These are phyloP conservation scores for Stegodyphus dumicola DNA, from an alignment of 1,140 invertebrate species.

Conservation along the genomic window DNA sequence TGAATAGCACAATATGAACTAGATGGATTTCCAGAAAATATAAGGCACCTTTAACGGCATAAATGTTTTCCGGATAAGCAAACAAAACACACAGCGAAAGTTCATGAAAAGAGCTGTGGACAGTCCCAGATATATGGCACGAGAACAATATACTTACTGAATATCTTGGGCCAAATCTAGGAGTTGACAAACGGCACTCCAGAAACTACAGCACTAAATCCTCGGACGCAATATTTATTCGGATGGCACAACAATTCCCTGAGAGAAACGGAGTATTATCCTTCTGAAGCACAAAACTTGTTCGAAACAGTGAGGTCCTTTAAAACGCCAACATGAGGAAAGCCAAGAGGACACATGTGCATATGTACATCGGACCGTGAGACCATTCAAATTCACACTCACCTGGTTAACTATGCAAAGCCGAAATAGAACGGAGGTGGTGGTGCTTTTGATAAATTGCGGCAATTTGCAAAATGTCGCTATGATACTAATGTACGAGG, in stretches of 20 bases:
- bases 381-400: neutral
- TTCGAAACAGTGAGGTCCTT: neutral
- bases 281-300: neutral
- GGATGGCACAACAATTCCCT: neutral
- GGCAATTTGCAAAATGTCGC: constrained; percentile 21
- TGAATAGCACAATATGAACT: no score
- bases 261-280: neutral
- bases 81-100: no score
- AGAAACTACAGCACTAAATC: neutral
- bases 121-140: no score
- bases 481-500: neutral
- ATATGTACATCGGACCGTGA: neutral
- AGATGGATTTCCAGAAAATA: no score
- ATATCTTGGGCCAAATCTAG: no score
- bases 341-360: neutral
- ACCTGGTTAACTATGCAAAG: constrained; percentile 39
- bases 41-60: no score
- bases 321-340: neutral
- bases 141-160: no score
- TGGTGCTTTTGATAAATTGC: constrained; percentile 31
- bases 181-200: neutral
- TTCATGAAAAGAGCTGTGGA: no score
- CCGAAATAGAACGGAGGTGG: neutral
- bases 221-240: neutral
- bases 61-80: no score